Conservation (phyloP, 2,113 vertebrate genomes). For the Protomyctophum bolini region DNA sequence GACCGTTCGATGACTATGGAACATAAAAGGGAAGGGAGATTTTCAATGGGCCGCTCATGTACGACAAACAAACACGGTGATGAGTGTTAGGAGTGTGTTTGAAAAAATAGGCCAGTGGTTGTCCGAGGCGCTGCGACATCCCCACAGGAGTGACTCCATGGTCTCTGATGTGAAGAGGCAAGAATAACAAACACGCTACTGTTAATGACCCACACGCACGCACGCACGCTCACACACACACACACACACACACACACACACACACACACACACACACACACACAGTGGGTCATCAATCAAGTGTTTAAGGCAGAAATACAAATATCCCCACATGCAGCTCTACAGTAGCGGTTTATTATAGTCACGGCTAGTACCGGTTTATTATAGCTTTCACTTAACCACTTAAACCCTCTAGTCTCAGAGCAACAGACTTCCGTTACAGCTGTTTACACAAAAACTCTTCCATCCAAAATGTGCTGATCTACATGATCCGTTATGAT, state of each 20-base stretch:
- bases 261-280: conserved; percentile 15
- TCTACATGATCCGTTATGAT: too few relatives aligned
- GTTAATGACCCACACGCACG: too few relatives aligned
- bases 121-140: conserved; percentile 6
- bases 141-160: conserved; percentile 29
- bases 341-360: too few relatives aligned
- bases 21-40: conserved; percentile 46
- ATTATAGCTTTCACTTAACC: too few relatives aligned
- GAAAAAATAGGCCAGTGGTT: conserved; percentile 16
- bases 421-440: too few relatives aligned
- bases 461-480: too few relatives aligned
- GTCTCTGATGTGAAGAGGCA: conserved; percentile 45
- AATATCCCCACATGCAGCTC: conserved; percentile 21
- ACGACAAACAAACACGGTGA: conserved; percentile 22
- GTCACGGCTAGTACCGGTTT: too few relatives aligned
- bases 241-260: too few relatives aligned
- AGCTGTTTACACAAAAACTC: too few relatives aligned
- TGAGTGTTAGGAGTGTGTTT: conserved; percentile 7
- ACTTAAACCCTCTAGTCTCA: too few relatives aligned
- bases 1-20: conserved; percentile 59
- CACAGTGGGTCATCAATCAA: conserved; percentile 13
- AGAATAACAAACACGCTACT: conserved; percentile 39
- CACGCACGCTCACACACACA: too few relatives aligned
- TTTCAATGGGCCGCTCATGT: conserved; percentile 5
- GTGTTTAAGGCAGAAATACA: conserved; percentile 28